Evolutionary conservation across 2,888 invertebrate genomes (phyloP).

Genomic region (Fragum whitleyi): DNA sequence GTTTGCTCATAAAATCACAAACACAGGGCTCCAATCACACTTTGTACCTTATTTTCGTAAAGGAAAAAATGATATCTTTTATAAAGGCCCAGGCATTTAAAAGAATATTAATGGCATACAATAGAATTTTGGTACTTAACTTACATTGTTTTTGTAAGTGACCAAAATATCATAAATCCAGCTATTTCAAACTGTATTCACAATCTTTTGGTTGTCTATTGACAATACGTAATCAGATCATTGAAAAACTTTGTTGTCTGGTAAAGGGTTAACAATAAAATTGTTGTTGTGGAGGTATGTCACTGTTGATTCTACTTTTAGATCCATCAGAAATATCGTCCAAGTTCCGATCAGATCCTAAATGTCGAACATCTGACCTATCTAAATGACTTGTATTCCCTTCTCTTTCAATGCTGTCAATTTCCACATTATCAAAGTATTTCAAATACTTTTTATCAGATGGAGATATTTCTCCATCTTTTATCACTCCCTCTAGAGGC

Average conservation of each 20-base stretch:
- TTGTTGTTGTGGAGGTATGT: slow-evolving; percentile 9
- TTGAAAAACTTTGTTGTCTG: background rate
- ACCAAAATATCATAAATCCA: background rate
- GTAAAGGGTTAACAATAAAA: slow-evolving; percentile 15
- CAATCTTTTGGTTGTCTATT: no score
- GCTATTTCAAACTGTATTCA: background rate
- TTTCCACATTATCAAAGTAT: background rate
- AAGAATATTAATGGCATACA: no score
- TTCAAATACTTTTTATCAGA: slow-evolving; percentile 15
- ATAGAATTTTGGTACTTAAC: no score
- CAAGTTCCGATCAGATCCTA: background rate
- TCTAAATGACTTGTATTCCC: background rate
- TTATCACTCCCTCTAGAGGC: background rate
- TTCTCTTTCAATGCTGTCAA: background rate
- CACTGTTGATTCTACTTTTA: slow-evolving; percentile 2
- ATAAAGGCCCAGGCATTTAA: no score
- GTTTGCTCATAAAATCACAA: no score
- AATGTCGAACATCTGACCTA: slow-evolving; percentile 12
- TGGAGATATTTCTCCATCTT: background rate
- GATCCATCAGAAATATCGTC: background rate
- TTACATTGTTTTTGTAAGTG: no score
- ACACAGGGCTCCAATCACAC: no score
- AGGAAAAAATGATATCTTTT: no score
- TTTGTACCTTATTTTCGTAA: no score
- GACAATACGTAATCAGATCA: no score